phyloP scores from a whole-genome alignment of 1,140 invertebrate species.

The Dreissena rostriformis region DNA sequence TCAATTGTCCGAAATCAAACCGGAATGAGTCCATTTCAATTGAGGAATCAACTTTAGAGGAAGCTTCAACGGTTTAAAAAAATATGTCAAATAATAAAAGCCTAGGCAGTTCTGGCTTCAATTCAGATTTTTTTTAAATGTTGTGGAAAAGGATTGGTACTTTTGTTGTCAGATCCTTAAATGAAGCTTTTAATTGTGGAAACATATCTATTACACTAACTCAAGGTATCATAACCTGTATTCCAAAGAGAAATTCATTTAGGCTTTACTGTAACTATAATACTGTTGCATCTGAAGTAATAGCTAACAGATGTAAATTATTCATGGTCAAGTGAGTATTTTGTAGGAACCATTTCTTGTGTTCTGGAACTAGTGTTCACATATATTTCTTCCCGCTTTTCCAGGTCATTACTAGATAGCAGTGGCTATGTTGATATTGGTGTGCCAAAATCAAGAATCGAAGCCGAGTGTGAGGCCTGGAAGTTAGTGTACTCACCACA shows the following conservation, averaged over 20 bases:
- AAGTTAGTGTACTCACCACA: conserved; percentile 1
- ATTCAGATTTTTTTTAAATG: no score
- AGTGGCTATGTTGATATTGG: conserved; percentile 42
- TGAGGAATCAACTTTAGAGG: no score
- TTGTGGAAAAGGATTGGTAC: no score
- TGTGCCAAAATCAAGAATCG: conserved; percentile 29
- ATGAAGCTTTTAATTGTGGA: no score
- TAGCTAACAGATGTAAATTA: not conserved
- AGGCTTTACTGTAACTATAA: not conserved
- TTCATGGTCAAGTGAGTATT: not conserved
- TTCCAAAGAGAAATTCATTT: not conserved
- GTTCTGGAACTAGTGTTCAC: no score
- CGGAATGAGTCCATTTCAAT: no score
- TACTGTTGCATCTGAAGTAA: not conserved
- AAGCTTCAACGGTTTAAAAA: no score
- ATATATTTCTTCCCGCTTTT: not conserved
- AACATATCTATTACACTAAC: no score
- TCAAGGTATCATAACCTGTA: not conserved
- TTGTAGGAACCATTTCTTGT: not conserved
- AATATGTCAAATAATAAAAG: no score
- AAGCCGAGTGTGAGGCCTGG: conserved; percentile 34
- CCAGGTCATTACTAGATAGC: conserved; percentile 12
- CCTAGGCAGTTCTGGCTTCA: no score
- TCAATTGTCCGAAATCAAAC: no score
- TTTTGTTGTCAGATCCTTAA: no score